These are phyloP conservation scores for Tragelaphus strepsiceros DNA, from an alignment of 2,113 vertebrate species.

Conservation along the genomic window DNA sequence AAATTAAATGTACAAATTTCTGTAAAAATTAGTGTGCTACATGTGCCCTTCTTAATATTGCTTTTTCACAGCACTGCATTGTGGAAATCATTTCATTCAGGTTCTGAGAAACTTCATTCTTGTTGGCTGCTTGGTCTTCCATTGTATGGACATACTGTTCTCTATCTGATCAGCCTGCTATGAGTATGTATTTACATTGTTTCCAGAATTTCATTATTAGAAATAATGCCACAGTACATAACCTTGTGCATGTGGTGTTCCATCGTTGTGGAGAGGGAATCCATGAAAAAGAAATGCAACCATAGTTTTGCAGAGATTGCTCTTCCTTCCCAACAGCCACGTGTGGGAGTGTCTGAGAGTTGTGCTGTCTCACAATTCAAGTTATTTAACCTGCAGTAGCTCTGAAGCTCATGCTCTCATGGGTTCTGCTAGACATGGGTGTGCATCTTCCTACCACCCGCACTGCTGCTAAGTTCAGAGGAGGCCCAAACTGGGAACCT, in stretches of 20 bases:
- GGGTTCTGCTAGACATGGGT: accelerated
- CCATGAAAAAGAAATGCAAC: neutral
- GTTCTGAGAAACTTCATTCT: neutral
- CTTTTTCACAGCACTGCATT: neutral
- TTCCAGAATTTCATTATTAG: neutral
- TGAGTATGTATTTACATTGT: neutral
- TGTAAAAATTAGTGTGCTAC: neutral
- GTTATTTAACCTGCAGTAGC: neutral
- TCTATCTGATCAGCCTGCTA: neutral
- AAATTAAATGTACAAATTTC: neutral
- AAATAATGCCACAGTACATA: neutral
- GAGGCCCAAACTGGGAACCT: neutral
- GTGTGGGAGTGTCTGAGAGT: neutral
- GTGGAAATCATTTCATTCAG: neutral
- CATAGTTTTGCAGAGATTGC: neutral
- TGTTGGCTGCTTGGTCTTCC: too few species aligned
- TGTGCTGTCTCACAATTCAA: neutral
- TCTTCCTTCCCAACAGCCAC: neutral
- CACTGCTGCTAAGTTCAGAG: neutral
- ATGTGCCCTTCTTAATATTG: neutral
- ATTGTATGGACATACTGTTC: accelerated
- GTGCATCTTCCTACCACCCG: neutral
- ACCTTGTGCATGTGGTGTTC: neutral
- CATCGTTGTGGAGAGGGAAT: neutral
- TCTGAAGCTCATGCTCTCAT: neutral